Conservation (phyloP, 1,140 invertebrate species). For the Aleiodes sp. region DNA sequence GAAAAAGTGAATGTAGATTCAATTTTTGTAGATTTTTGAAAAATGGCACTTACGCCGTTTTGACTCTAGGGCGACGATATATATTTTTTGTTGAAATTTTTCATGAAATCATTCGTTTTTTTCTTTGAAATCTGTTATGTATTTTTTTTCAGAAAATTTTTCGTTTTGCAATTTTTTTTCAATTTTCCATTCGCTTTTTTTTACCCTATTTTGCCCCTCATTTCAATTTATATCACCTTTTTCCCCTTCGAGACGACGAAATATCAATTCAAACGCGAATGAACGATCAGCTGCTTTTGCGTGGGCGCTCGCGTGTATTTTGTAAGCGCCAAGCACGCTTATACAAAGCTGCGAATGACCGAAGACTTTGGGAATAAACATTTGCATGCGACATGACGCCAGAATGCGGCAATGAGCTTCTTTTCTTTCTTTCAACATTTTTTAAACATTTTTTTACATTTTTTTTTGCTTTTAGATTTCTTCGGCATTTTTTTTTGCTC, state of each 20-base stretch:
- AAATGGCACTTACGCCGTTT: no score
- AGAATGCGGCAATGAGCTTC: slow-evolving; percentile 45
- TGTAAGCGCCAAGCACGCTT: not conserved
- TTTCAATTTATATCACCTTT: not conserved
- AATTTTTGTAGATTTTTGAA: no score
- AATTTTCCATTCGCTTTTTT: not conserved
- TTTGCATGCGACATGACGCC: slow-evolving; percentile 48
- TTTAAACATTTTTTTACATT: not conserved
- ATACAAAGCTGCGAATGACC: not conserved
- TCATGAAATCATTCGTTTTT: slow-evolving; percentile 19
- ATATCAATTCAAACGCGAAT: slow-evolving; percentile 10
- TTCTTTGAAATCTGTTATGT: slow-evolving; percentile 29
- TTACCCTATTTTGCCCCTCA: not conserved
- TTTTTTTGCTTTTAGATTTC: not conserved
- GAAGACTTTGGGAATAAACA: slow-evolving; percentile 20
- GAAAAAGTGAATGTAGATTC: no score
- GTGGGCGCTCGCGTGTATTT: not conserved
- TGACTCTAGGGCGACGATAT: no score
- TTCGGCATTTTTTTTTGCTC: not conserved
- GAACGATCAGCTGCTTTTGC: not conserved
- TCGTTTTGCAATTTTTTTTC: not conserved
- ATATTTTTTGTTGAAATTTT: no score
- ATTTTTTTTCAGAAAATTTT: slow-evolving; percentile 1
- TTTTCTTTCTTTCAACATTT: slow-evolving; percentile 30
- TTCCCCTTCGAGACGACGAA: not conserved